phyloP scores from a whole-genome alignment of 2,888 invertebrate species.

The Andrena marginata region DNA sequence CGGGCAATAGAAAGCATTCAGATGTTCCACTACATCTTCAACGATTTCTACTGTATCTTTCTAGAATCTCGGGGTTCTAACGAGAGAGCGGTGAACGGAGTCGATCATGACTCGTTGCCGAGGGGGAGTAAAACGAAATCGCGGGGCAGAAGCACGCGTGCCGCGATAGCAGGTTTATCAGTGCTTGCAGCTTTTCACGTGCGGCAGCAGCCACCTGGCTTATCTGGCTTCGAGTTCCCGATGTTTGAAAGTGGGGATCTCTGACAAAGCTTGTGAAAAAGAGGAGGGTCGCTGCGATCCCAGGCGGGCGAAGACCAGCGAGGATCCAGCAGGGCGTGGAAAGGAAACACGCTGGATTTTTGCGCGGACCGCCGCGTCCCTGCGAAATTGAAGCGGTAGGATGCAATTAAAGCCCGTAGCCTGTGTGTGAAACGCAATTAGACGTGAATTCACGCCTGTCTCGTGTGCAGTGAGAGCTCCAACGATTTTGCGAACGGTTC shows the following conservation, averaged over 20 bases:
- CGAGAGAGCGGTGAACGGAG: neutral
- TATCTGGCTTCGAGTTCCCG: slow-evolving; percentile 40
- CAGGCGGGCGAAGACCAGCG: too few species aligned
- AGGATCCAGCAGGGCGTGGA: neutral
- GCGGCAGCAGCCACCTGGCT: slow-evolving; percentile 37
- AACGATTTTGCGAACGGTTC: slow-evolving; percentile 16
- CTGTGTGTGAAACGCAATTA: slow-evolving; percentile 24
- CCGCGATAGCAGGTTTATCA: slow-evolving; percentile 61
- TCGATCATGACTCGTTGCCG: slow-evolving; percentile 10
- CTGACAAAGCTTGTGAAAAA: slow-evolving; percentile 21
- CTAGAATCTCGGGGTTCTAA: too few species aligned
- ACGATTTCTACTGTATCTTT: too few species aligned
- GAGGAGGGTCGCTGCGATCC: neutral
- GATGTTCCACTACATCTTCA: too few species aligned
- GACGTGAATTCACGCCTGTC: slow-evolving; percentile 17
- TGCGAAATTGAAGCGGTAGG: slow-evolving; percentile 3
- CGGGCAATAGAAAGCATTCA: too few species aligned
- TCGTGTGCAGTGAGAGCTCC: neutral
- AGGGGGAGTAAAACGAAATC: slow-evolving; percentile 27
- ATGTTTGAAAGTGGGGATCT: slow-evolving; percentile 14
- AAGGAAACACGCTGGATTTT: slow-evolving; percentile 29
- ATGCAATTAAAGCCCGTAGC: slow-evolving; percentile 35
- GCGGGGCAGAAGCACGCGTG: slow-evolving; percentile 51
- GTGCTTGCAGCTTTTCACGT: slow-evolving; percentile 56
- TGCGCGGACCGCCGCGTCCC: neutral